Conservation (phyloP, 1,140 invertebrate species). For the Calephelis nemesis region DNA sequence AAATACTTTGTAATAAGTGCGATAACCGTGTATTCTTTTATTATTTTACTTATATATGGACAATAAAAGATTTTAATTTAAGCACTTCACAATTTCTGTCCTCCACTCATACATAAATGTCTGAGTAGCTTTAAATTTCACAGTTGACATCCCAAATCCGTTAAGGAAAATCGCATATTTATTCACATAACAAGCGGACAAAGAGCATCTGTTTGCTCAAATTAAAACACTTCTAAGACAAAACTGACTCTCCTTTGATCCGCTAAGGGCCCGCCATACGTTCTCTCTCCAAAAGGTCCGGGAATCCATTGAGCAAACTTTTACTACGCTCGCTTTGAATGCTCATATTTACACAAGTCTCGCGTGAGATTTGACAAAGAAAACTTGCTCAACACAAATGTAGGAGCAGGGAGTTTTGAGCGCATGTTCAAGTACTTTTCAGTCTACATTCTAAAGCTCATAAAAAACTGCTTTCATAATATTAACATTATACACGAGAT, state of each 20-base stretch:
- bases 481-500: constrained; percentile 10
- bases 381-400: constrained; percentile 29
- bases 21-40: too few relatives aligned
- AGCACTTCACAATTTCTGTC: too few relatives aligned
- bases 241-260: constrained; percentile 10
- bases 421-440: constrained; percentile 12
- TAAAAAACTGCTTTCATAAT: constrained; percentile 16
- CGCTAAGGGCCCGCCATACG: constrained; percentile 3
- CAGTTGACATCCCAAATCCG: too few relatives aligned
- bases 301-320: constrained; percentile 15
- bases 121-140: too few relatives aligned
- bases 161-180: not conserved
- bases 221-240: constrained; percentile 13
- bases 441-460: constrained; percentile 12
- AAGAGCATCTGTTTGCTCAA: constrained; percentile 11
- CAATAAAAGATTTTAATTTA: too few relatives aligned
- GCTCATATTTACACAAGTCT: constrained; percentile 36
- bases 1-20: too few relatives aligned
- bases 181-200: constrained; percentile 5
- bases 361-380: constrained; percentile 45
- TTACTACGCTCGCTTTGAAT: constrained; percentile 30
- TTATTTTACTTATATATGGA: too few relatives aligned
- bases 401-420: constrained; percentile 7
- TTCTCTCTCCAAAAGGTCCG: constrained; percentile 9
- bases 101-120: too few relatives aligned